Conservation (phyloP, 2,888 invertebrate genomes). For the Leptinotarsa rubiginosa region DNA sequence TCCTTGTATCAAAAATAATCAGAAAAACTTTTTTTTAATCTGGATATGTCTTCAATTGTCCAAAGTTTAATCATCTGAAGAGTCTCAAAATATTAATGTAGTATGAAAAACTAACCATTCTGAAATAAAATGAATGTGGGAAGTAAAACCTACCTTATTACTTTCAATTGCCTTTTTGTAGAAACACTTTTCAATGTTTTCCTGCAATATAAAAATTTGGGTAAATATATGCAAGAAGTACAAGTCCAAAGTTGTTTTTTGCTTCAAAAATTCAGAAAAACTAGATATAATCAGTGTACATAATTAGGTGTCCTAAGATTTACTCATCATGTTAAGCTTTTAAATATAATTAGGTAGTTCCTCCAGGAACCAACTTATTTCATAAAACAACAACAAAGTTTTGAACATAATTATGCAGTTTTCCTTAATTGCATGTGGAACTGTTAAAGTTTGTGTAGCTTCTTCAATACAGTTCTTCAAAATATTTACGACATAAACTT, state of each 20-base stretch:
- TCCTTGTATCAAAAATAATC: too few species aligned
- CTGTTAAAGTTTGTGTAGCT: too few species aligned
- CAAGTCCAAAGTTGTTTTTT: background rate
- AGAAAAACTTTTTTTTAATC: too few species aligned
- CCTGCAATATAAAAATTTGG: background rate
- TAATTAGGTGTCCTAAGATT: slow-evolving; percentile 40
- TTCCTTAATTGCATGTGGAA: too few species aligned
- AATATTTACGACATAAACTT: too few species aligned
- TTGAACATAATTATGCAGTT: too few species aligned
- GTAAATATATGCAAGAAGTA: background rate
- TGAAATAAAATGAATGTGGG: too few species aligned
- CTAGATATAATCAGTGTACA: slow-evolving; percentile 28
- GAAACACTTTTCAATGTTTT: background rate
- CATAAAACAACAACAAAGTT: too few species aligned
- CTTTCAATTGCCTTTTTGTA: background rate
- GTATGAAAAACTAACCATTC: too few species aligned
- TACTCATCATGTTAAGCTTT: slow-evolving; percentile 32
- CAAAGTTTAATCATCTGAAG: background rate
- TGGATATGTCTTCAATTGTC: background rate
- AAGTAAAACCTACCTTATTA: background rate
- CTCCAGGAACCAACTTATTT: too few species aligned
- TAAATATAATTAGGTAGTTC: background rate
- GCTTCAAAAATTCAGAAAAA: slow-evolving; percentile 7
- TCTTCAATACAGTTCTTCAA: too few species aligned
- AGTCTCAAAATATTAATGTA: too few species aligned